A percentile compares a stretch with the other conserved stretches of the same genome.
Conservation (phyloP, 2,888 invertebrate species). For the Globia sparganii region DNA sequence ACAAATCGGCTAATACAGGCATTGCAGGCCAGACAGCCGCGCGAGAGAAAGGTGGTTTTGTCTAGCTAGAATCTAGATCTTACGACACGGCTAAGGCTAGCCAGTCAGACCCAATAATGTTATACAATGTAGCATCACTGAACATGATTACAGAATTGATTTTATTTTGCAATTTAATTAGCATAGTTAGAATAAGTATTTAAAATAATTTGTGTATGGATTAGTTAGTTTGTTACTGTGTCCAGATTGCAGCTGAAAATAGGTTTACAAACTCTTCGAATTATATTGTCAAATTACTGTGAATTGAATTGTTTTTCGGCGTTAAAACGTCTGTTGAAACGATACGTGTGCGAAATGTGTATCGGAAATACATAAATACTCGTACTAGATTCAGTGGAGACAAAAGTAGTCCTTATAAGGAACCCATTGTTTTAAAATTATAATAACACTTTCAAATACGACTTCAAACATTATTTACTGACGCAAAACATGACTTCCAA, state of each 20-base stretch:
- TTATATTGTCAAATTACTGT: conserved; percentile 8
- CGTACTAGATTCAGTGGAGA: neutral
- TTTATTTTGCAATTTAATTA: neutral
- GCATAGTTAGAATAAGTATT: conserved; percentile 9
- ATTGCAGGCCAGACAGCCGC: conserved; percentile 32
- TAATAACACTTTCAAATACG: neutral
- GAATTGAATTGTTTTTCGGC: conserved; percentile 12
- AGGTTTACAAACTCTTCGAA: neutral
- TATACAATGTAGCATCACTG: conserved; percentile 39
- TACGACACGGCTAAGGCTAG: conserved; percentile 66
- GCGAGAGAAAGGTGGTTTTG: conserved; percentile 76
- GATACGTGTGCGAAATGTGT: neutral
- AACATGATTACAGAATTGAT: conserved; percentile 12
- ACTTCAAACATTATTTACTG: neutral
- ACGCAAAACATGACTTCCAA: neutral
- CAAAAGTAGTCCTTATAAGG: neutral
- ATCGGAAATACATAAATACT: neutral
- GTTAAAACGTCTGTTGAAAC: neutral
- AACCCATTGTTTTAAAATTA: neutral
- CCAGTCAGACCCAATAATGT: conserved; percentile 34
- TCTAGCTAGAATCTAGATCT: conserved; percentile 69
- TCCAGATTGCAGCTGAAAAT: neutral
- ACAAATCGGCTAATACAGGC: conserved; percentile 46
- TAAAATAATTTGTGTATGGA: neutral
- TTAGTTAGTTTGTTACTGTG: conserved; percentile 2